These are phyloP conservation scores for Epinephelus moara DNA, from an alignment of 2,113 vertebrate genomes.

Conservation along the genomic window DNA sequence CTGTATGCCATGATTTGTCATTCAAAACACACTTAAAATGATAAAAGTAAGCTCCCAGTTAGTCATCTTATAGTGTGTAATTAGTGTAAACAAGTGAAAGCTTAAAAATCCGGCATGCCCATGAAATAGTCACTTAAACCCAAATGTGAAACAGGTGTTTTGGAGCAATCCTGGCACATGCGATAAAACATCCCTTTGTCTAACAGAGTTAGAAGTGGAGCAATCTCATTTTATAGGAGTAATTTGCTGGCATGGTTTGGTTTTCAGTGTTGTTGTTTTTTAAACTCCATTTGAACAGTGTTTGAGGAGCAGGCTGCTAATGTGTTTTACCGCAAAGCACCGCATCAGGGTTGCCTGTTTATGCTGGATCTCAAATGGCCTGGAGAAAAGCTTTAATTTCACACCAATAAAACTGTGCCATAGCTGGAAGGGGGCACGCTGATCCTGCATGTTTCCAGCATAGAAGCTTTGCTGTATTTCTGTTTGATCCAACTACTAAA, in stretches of 20 bases:
- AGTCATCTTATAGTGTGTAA: constrained; percentile 5
- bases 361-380: constrained; percentile 54
- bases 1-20: not conserved
- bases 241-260: constrained; percentile 35
- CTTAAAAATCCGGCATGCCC: constrained; percentile 14
- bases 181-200: constrained; percentile 42
- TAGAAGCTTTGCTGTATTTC: constrained; percentile 36
- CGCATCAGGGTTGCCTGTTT: constrained; percentile 53
- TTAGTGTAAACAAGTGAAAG: constrained; percentile 26
- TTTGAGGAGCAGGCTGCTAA: constrained; percentile 40
- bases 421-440: constrained; percentile 9
- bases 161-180: constrained; percentile 21
- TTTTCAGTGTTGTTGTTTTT: constrained; percentile 14
- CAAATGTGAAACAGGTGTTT: constrained; percentile 61
- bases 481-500: constrained; percentile 41
- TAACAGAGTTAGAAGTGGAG: constrained; percentile 27
- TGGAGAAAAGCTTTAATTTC: constrained; percentile 64
- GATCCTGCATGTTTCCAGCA: constrained; percentile 32
- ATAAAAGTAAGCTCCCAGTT: constrained; percentile 10
- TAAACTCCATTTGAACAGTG: constrained; percentile 29
- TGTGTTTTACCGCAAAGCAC: constrained; percentile 20
- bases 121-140: constrained; percentile 35
- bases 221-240: constrained; percentile 26
- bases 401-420: constrained; percentile 50
- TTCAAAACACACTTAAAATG: not conserved